A percentile compares a stretch with the other conserved stretches of the same genome.
Evolutionary conservation across 2,888 invertebrate genomes (phyloP).

Genomic region (Calliopum simillimum): DNA sequence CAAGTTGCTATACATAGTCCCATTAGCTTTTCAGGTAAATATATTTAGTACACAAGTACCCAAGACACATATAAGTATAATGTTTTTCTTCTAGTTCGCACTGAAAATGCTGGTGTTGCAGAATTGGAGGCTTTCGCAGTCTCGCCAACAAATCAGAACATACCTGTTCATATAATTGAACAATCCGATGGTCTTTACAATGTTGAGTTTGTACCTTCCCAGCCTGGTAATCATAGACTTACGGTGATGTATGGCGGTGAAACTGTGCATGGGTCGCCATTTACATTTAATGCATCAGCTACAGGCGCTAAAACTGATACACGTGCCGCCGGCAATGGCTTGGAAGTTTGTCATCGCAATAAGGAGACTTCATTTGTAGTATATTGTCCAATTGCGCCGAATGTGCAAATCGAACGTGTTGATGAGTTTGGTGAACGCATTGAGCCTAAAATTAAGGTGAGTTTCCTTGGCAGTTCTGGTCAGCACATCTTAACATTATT

Average conservation of each 20-base stretch:
- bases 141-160: conserved; percentile 84
- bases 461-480: not conserved
- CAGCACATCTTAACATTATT: not conserved
- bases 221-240: conserved; percentile 77
- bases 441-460: conserved; percentile 66
- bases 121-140: conserved; percentile 89
- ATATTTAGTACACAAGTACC: too few species aligned
- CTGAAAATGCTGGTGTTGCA: conserved; percentile 84
- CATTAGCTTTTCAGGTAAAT: conserved; percentile 82
- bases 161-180: conserved; percentile 81
- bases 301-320: conserved; percentile 69
- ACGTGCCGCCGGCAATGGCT: conserved; percentile 76
- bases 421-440: conserved; percentile 67
- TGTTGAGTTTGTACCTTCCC: conserved; percentile 86
- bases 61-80: too few species aligned
- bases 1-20: conserved; percentile 85
- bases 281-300: conserved; percentile 73
- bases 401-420: conserved; percentile 72
- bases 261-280: conserved; percentile 70
- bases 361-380: conserved; percentile 80
- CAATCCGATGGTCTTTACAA: conserved; percentile 78
- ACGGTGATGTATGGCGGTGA: conserved; percentile 78
- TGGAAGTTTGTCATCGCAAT: conserved; percentile 77
- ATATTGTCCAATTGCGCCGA: conserved; percentile 69
- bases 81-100: conserved; percentile 72